Evolutionary conservation across 2,888 invertebrate species (phyloP).

Genomic region (Onthophagus sagittarius): DNA sequence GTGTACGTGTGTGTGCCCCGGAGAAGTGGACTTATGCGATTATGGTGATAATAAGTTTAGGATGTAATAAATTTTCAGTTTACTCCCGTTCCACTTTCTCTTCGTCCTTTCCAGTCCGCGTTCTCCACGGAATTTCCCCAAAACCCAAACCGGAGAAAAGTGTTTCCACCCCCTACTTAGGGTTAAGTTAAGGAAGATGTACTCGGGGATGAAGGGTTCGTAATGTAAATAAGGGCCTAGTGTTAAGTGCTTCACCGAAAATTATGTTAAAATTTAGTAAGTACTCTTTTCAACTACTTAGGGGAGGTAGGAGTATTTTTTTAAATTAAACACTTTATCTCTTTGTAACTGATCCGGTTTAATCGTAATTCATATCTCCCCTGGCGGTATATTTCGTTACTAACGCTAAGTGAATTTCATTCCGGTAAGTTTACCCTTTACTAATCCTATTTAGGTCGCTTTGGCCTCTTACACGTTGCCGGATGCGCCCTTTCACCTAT

Average conservation of each 20-base stretch:
- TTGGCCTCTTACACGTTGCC: not conserved
- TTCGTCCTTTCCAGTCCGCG: not conserved
- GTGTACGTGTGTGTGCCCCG: not conserved
- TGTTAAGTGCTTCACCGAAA: not conserved
- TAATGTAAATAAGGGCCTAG: not conserved
- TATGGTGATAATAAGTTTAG: not conserved
- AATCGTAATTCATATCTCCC: slow-evolving; percentile 13
- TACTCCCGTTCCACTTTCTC: not conserved
- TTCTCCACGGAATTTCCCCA: not conserved
- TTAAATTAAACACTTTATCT: not conserved
- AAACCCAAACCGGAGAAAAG: not conserved
- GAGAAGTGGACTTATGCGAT: not conserved
- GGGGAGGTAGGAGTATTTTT: no score
- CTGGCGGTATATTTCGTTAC: slow-evolving; percentile 7
- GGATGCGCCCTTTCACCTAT: not conserved
- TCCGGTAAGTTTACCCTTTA: not conserved
- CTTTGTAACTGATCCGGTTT: not conserved
- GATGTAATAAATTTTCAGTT: not conserved
- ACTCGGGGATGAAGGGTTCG: not conserved
- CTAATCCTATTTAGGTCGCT: not conserved
- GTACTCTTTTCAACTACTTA: no score
- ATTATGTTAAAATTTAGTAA: no score
- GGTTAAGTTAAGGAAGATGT: not conserved
- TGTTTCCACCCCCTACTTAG: not conserved
- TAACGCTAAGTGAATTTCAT: slow-evolving; percentile 13